Evolutionary conservation across 2,888 invertebrate genomes (phyloP).

Genomic region (Phortica magna): DNA sequence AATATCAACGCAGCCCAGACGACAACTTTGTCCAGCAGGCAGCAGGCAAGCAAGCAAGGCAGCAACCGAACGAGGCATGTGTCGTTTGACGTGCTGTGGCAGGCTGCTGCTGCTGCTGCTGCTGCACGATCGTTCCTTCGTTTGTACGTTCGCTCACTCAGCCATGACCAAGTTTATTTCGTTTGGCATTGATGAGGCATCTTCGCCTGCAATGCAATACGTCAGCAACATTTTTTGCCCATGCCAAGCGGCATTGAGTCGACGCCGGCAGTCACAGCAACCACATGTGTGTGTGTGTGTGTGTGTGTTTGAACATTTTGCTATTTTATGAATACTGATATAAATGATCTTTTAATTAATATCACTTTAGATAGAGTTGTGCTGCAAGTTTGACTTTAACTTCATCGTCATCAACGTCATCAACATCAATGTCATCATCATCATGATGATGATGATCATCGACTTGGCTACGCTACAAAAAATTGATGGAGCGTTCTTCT

Average conservation of each 20-base stretch:
- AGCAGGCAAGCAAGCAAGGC: too few species aligned
- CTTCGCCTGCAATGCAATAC: conserved; percentile 51
- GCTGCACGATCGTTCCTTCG: neutral
- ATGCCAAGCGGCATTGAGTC: neutral
- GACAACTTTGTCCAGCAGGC: conserved; percentile 61
- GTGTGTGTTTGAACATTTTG: conserved; percentile 60
- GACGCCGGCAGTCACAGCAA: neutral
- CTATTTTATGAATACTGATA: conserved; percentile 72
- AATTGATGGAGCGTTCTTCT: conserved; percentile 75
- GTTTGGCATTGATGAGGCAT: conserved; percentile 72
- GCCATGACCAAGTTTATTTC: conserved; percentile 60
- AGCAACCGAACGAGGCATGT: too few species aligned
- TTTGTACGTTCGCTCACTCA: conserved; percentile 9
- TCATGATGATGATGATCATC: neutral
- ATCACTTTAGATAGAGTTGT: conserved; percentile 69
- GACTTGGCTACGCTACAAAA: conserved; percentile 30
- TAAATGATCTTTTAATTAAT: conserved; percentile 74
- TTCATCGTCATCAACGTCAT: neutral
- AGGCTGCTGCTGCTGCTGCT: neutral
- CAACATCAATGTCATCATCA: neutral
- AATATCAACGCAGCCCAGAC: conserved; percentile 63
- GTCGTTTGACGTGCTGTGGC: neutral
- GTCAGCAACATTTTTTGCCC: conserved; percentile 53
- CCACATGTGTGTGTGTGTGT: neutral
- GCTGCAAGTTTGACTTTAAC: conserved; percentile 6